phyloP scores from a whole-genome alignment of 2,797 vertebrate species.

The Trachops cirrhosus region DNA sequence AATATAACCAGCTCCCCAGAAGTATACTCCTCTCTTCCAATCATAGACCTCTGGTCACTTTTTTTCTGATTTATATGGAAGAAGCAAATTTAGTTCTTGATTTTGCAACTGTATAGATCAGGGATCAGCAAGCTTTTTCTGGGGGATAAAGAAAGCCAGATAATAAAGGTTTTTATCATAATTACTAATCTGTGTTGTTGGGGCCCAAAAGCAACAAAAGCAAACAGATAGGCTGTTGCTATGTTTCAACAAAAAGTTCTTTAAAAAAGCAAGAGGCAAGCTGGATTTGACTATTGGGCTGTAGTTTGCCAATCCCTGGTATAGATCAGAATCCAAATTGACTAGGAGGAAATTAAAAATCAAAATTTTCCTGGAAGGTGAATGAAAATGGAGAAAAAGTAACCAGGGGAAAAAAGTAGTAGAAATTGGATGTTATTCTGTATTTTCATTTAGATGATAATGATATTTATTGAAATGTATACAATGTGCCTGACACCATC shows the following conservation, averaged over 20 bases:
- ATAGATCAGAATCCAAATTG: background rate
- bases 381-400: slow-evolving; percentile 2
- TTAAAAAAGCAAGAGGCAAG: background rate
- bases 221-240: background rate
- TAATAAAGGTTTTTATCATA: background rate
- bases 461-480: background rate
- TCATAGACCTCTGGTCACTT: background rate
- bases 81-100: background rate
- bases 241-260: background rate
- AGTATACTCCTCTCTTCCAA: background rate
- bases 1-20: background rate
- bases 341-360: background rate
- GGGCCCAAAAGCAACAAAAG: background rate
- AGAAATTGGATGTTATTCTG: background rate
- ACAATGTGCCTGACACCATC: background rate
- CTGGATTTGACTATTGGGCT: background rate
- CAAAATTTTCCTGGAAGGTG: background rate
- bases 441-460: background rate
- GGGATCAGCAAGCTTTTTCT: background rate
- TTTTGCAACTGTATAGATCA: background rate
- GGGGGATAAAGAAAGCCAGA: too few relatives aligned
- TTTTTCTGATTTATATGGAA: background rate
- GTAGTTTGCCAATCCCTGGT: background rate
- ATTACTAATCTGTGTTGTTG: background rate
- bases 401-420: background rate